phyloP scores from a whole-genome alignment of 2,797 vertebrate species.

The Cyclopterus lumpus region DNA sequence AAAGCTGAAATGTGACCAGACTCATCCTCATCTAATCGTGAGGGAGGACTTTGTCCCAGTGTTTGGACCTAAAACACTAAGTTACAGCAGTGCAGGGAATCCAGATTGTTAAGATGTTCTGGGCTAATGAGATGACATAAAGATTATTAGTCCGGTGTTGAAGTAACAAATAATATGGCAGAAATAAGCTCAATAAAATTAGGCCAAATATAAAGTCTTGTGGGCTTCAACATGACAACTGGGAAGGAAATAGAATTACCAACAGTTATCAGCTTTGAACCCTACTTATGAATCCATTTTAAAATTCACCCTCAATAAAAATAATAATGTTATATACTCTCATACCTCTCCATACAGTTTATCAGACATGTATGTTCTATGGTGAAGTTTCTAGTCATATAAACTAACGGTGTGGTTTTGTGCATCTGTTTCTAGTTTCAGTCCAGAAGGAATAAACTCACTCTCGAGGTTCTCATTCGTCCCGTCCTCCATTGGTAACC shows the following conservation, averaged over 20 bases:
- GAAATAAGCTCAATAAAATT: background rate
- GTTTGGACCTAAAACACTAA: background rate
- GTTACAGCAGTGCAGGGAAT: background rate
- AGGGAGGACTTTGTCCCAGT: background rate
- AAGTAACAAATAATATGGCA: background rate
- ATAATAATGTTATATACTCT: background rate
- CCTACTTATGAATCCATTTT: background rate
- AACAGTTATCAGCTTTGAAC: background rate
- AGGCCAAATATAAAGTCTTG: background rate
- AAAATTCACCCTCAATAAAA: background rate
- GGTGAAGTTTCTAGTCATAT: background rate
- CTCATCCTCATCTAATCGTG: background rate
- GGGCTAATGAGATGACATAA: background rate
- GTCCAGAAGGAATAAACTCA: constrained; percentile 68
- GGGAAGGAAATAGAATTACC: background rate
- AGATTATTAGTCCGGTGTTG: background rate
- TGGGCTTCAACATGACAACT: background rate
- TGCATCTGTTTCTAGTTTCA: constrained; percentile 33
- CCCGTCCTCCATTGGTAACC: constrained; percentile 86
- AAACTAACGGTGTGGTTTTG: background rate
- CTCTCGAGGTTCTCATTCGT: constrained; percentile 84
- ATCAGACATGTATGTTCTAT: background rate
- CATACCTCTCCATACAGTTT: background rate
- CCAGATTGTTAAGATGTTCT: background rate
- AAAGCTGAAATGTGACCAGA: background rate